Percentiles rank a stretch among this genome's conserved stretches.
Conservation (phyloP, 1,140 invertebrate species). For the Scylla paramamosain region DNA sequence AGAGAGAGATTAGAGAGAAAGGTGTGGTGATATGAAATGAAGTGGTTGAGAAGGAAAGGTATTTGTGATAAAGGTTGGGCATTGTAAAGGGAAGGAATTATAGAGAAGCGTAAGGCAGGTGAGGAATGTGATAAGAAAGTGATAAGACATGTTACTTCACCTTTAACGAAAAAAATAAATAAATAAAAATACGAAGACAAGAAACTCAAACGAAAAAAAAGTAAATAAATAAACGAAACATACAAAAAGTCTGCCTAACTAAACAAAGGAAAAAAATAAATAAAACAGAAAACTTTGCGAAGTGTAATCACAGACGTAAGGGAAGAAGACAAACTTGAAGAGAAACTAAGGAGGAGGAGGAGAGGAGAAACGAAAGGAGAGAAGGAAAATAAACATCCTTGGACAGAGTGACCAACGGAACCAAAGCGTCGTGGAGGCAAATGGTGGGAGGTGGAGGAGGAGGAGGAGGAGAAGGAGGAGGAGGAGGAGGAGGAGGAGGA, state of each 20-base stretch:
- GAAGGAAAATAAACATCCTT: neutral
- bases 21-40: neutral
- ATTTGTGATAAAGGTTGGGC: neutral
- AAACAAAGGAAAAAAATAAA: neutral
- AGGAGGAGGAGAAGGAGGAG: neutral
- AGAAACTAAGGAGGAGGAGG: constrained; percentile 23
- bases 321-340: neutral
- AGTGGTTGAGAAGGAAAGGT: neutral
- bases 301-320: neutral
- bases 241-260: neutral
- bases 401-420: neutral
- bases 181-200: neutral
- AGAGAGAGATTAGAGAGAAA: neutral
- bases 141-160: neutral
- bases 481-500: neutral
- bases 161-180: neutral
- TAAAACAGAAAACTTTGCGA: neutral
- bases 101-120: neutral
- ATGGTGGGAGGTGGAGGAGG: neutral
- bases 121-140: neutral
- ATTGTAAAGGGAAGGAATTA: neutral
- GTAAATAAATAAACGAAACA: neutral
- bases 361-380: too few species aligned
- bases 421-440: neutral
- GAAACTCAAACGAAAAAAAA: neutral